phyloP scores from a whole-genome alignment of 2,113 vertebrate genomes.

The Brienomyrus brachyistius region DNA sequence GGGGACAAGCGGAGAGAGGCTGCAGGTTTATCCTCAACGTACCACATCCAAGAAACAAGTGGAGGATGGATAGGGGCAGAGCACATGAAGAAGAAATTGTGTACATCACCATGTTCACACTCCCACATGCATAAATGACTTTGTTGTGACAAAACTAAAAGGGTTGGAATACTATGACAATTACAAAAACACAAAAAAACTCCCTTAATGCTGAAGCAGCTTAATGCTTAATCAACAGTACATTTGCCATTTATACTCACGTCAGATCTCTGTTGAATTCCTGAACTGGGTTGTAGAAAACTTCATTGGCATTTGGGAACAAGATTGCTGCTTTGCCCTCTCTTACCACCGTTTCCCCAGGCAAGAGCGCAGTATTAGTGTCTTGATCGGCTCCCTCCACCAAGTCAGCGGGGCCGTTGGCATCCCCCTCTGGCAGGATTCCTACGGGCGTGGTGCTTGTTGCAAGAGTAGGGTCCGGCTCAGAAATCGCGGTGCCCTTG shows the following conservation, averaged over 20 bases:
- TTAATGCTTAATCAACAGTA: not conserved
- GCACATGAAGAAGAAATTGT: not conserved
- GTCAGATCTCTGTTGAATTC: conserved; percentile 88
- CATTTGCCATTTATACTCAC: conserved; percentile 53
- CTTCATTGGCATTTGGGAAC: conserved; percentile 79
- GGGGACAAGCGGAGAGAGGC: not conserved
- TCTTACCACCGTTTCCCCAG: conserved; percentile 62
- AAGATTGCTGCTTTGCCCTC: conserved; percentile 76
- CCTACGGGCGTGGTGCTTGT: not conserved
- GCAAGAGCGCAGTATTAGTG: conserved; percentile 27
- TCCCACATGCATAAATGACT: not conserved
- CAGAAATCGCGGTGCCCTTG: not conserved
- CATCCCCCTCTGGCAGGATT: not conserved
- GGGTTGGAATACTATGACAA: not conserved
- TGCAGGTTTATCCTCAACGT: too few species aligned
- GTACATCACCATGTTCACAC: not conserved
- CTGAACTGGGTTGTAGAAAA: conserved; percentile 89
- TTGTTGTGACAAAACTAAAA: not conserved
- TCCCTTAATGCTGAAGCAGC: not conserved
- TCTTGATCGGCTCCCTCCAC: not conserved
- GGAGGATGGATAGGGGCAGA: too few species aligned
- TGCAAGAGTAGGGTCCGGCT: not conserved
- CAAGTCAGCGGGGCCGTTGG: not conserved
- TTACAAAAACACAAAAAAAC: not conserved
- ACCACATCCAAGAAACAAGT: too few species aligned